Base-by-base conservation (phyloP, 1,140 invertebrate species). In the Odontomachus brunneus region DNA sequence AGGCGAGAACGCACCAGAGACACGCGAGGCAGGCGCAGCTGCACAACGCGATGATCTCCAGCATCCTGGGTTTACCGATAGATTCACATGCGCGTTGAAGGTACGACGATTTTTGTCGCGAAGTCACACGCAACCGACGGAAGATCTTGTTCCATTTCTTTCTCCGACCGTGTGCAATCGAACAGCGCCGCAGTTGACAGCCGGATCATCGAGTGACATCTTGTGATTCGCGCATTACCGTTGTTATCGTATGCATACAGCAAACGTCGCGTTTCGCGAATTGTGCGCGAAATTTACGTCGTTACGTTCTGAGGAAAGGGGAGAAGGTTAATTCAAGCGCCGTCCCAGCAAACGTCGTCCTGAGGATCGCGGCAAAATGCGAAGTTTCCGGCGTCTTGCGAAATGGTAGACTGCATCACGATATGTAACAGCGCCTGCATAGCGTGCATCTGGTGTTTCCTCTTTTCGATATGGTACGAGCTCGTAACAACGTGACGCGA, bases 391-490 rank as follows among this genome's bases (percentile, higher is more conserved):
- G 33, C 33, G 3, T 15, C 4, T 73, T 14, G 12, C 69, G 60
- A 84, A n/a, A 91, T 90, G 88, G 80, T 91, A n/a, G 89, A 86
- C 24, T 86, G 81, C 22, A 65, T 90, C 24, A 66, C 85, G 0
- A 44, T 85, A 38, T 90, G 85, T 74, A 90, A 91, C 38, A 88
- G 48, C 48, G 75, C 63, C 76, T 90, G 85, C 59, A 72, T 90
- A 84, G 53, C 87, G 26, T 89, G 89, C 83, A 85, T 90, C 15
- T 91, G 90, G 89, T 83, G 83, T 55, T 69, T 85, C 29, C 22
- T 91, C 19, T 74, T 90, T 29, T 89, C 90, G 57, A 55, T 82
- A 51, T 90, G 88, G 90, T 91, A 84, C 66, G 75, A 62, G 26
- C 7, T 19, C 3, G 17, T 78, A 17, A 78, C 29, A 63, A 14